Evolutionary conservation across 2,797 vertebrate genomes (phyloP), one percentile per base, ranked within the genome.

Genomic region (Sciaenops ocellatus): DNA sequence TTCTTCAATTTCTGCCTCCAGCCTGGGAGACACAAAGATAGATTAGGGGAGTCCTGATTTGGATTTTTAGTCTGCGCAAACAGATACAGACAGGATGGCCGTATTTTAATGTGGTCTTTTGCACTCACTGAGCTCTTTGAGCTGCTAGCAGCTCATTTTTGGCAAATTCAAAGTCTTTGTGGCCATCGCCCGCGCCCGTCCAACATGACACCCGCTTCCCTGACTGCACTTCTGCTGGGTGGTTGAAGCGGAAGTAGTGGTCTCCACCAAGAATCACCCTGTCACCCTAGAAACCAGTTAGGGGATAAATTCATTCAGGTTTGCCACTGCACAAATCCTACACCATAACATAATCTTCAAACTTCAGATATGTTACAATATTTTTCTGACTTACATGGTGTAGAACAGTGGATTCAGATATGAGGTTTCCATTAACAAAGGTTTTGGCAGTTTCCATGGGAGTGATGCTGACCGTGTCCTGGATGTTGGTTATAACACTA

Each of bases 221-320:
- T 85, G 95, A 95, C 86, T 97, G 96, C 89, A 98, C 97, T 87
- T 99, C 98, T 51, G 94, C 85, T n/a, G 98, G 98, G 85, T 99
- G 97, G 88, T 99, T 98, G 87, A 99, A 98, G 70, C 98, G 96
- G 89, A 99, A 98, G 90, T 99, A 99, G 90, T 99, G 98, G 86
- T 99, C 97, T 66, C 98, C 98, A 38, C 98, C 98, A 1, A 99
- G 96, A 91, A 99, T 96, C 76, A 99, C 95, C 51, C 98, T 90
- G 89, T 99, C 98, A 9, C 98, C 98, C 98, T 99, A 38, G 65
- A 55, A 56, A 54, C 34, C 50, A 63, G 1, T 66, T 17, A 38
- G 46, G 1, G 54, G 22, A 57, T 30, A 30, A 52, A 67, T 22
- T 13, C 0, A 9, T 38, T 38, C 34, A 38, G 34, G 34, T 38